These are phyloP conservation scores for Nomada ruficornis DNA, from an alignment of 2,888 invertebrate species.

Conservation along the genomic window DNA sequence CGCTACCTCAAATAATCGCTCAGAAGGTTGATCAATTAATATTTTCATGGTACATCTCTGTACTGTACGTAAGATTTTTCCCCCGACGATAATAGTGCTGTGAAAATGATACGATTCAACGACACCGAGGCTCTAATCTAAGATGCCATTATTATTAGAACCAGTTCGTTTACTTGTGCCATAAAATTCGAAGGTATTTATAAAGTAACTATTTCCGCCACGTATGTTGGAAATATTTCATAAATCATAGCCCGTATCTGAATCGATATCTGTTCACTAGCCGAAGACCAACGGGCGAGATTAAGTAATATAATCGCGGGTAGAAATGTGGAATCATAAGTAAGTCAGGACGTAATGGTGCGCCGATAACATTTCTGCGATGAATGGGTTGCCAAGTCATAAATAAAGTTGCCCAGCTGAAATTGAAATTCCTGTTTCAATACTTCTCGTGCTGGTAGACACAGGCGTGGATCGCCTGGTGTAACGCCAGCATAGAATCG, in stretches of 20 bases:
- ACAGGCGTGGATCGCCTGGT: too few relatives aligned
- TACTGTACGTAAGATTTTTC: too few relatives aligned
- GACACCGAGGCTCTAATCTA: too few relatives aligned
- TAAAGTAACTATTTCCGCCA: neutral
- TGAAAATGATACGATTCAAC: too few relatives aligned
- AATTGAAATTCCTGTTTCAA: conserved; percentile 15
- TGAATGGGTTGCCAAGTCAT: neutral
- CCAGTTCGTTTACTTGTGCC: too few relatives aligned
- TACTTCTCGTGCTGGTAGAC: neutral
- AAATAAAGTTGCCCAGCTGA: conserved; percentile 14
- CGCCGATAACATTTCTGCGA: conserved; percentile 6
- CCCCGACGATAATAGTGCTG: too few relatives aligned
- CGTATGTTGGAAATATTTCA: neutral
- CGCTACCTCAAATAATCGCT: too few relatives aligned
- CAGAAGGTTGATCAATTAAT: too few relatives aligned
- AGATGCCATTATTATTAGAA: too few relatives aligned
- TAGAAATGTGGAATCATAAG: conserved; percentile 7
- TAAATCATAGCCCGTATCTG: conserved; percentile 1
- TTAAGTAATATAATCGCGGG: neutral
- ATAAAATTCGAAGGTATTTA: neutral
- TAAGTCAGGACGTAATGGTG: neutral
- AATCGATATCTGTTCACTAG: neutral
- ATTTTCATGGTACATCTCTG: too few relatives aligned
- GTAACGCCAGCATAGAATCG: neutral
- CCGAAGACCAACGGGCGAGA: neutral